These are phyloP conservation scores for Cataglyphis hispanica DNA, from an alignment of 1,140 invertebrate species.

Conservation along the genomic window DNA sequence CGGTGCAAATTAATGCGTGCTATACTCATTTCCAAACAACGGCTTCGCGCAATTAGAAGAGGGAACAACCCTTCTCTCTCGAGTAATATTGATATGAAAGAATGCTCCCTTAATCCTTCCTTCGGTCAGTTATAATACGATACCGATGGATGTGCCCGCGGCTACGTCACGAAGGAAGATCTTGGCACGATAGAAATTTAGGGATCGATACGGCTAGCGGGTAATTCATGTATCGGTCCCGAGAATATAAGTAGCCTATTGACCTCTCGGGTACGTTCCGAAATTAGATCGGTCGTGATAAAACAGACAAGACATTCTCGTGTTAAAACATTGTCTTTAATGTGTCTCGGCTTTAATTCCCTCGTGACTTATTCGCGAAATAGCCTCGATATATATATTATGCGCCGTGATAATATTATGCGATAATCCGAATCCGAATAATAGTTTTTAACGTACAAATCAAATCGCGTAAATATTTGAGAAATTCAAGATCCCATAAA, in stretches of 20 bases:
- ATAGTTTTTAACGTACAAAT: background rate
- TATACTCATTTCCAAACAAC: conserved; percentile 58
- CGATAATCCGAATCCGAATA: too few species aligned
- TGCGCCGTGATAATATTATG: background rate
- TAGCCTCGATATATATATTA: background rate
- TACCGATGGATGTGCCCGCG: conserved; percentile 55
- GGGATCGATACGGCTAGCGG: conserved; percentile 48
- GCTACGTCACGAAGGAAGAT: conserved; percentile 37
- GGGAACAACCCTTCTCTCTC: background rate
- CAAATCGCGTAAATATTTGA: conserved; percentile 41
- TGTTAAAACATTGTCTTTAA: conserved; percentile 20
- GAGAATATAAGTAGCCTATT: conserved; percentile 59
- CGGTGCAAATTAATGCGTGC: conserved; percentile 63
- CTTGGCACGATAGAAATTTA: conserved; percentile 54
- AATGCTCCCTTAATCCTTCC: conserved; percentile 48
- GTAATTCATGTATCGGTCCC: conserved; percentile 47
- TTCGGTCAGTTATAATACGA: conserved; percentile 47
- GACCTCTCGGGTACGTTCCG: conserved; percentile 54
- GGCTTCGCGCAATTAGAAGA: conserved; percentile 39
- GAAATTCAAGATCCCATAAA: background rate
- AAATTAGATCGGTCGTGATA: conserved; percentile 46
- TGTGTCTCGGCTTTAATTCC: conserved; percentile 25
- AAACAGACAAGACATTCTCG: conserved; percentile 26
- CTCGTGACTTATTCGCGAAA: too few species aligned
- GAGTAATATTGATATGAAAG: conserved; percentile 33